phyloP scores from a whole-genome alignment of 2,113 vertebrate species.

The Oncorhynchus clarkii region DNA sequence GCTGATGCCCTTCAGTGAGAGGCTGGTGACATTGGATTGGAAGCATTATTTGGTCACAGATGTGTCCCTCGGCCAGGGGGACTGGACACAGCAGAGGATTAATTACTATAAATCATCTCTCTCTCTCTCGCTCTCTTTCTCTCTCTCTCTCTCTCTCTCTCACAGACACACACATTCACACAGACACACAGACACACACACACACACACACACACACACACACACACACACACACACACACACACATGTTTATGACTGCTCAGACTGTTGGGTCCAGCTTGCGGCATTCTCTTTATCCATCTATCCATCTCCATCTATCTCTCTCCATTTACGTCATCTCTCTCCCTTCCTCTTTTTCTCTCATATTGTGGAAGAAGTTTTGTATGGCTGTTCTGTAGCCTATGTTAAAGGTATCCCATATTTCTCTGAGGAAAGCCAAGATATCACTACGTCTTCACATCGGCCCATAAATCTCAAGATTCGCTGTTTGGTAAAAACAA shows the following conservation, averaged over 20 bases:
- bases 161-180: neutral
- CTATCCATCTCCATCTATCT: neutral
- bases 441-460: too few relatives aligned
- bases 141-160: too few relatives aligned
- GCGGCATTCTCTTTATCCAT: slow-evolving; percentile 5
- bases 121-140: slow-evolving; percentile 3
- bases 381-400: too few relatives aligned
- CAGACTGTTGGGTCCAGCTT: slow-evolving; percentile 32
- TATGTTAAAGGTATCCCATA: too few relatives aligned
- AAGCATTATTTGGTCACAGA: slow-evolving; percentile 66
- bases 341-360: too few relatives aligned
- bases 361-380: too few relatives aligned
- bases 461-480: slow-evolving; percentile 6
- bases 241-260: slow-evolving; percentile 47
- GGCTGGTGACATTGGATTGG: slow-evolving; percentile 62
- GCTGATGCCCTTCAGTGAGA: slow-evolving; percentile 61
- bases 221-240: too few relatives aligned
- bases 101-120: slow-evolving; percentile 72
- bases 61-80: slow-evolving; percentile 46
- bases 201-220: too few relatives aligned
- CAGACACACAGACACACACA: neutral
- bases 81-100: slow-evolving; percentile 65
- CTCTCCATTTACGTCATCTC: slow-evolving; percentile 1
- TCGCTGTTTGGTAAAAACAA: slow-evolving; percentile 31
- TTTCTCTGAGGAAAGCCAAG: too few relatives aligned